A percentile compares a stretch with the other conserved stretches of the same genome.
Evolutionary conservation across 2,113 vertebrate species (phyloP).

Genomic region (Corythornis vintsioides): DNA sequence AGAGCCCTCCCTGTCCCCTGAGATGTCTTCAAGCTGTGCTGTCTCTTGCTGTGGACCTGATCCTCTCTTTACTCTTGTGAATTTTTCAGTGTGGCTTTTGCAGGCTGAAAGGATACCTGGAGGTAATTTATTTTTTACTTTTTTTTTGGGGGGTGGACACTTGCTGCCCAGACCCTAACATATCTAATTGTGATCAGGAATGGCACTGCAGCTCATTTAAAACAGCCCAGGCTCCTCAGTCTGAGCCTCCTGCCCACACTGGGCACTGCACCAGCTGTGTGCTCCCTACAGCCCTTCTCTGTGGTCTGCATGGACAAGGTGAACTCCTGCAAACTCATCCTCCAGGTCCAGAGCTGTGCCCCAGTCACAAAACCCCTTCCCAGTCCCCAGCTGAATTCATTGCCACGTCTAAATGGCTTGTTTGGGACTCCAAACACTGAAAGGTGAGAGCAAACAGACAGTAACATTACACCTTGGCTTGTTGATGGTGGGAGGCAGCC

Average conservation of each 20-base stretch:
- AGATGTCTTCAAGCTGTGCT: too few species aligned
- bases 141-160: not conserved
- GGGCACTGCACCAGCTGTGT: not conserved
- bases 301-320: rapidly evolving
- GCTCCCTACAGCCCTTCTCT: not conserved
- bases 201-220: rapidly evolving
- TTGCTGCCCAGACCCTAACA: not conserved
- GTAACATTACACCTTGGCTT: slow-evolving; percentile 85
- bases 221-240: not conserved
- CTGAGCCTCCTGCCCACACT: rapidly evolving
- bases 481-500: slow-evolving; percentile 76
- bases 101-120: not conserved
- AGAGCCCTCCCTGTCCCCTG: rapidly evolving
- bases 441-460: slow-evolving; percentile 82
- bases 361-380: rapidly evolving
- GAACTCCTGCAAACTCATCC: not conserved
- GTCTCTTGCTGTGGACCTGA: not conserved
- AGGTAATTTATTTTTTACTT: not conserved
- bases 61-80: not conserved
- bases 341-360: rapidly evolving
- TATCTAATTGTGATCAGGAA: rapidly evolving
- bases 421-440: slow-evolving; percentile 19
- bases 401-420: slow-evolving; percentile 48
- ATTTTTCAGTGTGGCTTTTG: too few species aligned
- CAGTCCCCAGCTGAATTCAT: not conserved